Percentiles rank a stretch among this genome's conserved stretches.
These are phyloP conservation scores for Diuraphis noxia DNA, from an alignment of 1,140 invertebrate species.

Conservation along the genomic window DNA sequence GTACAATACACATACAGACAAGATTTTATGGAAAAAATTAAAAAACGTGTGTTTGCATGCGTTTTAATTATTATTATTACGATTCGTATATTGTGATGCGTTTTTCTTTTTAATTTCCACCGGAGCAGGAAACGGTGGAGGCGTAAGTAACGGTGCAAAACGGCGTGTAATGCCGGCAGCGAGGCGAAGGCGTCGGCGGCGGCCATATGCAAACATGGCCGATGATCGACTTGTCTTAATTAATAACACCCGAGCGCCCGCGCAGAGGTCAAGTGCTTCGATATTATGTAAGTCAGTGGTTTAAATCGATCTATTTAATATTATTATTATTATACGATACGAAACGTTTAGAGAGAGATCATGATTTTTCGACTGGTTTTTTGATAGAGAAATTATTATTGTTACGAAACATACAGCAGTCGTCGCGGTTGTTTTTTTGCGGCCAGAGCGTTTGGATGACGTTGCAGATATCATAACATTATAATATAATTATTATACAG, in stretches of 20 bases:
- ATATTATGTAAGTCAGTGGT: slow-evolving; percentile 20
- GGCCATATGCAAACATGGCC: slow-evolving; percentile 48
- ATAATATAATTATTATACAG: no score
- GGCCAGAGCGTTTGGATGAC: neutral
- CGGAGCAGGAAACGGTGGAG: neutral
- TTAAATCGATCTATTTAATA: neutral
- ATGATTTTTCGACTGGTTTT: neutral
- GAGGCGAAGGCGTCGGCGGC: neutral
- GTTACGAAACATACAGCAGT: neutral
- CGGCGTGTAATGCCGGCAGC: slow-evolving; percentile 35
- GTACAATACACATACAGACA: neutral
- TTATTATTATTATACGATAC: no score
- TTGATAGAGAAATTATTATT: neutral
- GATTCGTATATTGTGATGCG: neutral
- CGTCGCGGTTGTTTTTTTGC: neutral
- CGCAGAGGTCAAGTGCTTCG: neutral
- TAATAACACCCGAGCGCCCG: neutral
- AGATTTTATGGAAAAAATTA: neutral
- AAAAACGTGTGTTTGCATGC: no score
- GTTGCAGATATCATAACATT: neutral
- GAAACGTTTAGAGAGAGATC: neutral
- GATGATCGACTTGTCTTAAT: slow-evolving; percentile 32
- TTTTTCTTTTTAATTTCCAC: neutral
- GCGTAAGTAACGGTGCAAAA: slow-evolving; percentile 34
- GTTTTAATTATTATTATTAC: neutral